Percentiles rank a stretch among this genome's conserved stretches.
Conservation (phyloP, 2,113 vertebrate species). For the Microcebus tavaratra region DNA sequence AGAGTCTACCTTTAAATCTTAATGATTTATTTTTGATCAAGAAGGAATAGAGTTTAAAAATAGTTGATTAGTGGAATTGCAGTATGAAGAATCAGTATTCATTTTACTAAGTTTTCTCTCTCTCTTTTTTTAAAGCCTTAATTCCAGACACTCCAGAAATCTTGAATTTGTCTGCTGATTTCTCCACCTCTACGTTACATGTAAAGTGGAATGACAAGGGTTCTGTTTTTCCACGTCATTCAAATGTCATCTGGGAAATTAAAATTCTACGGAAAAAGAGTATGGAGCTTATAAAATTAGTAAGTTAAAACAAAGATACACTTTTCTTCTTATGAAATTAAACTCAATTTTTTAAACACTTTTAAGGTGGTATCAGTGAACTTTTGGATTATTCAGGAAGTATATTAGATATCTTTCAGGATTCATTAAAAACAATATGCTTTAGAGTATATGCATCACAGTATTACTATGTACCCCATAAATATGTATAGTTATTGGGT, state of each 20-base stretch:
- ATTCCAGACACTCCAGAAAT: constrained; percentile 82
- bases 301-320: constrained; percentile 74
- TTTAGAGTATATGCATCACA: too few species aligned
- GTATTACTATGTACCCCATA: too few species aligned
- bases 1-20: neutral
- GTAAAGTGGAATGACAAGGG: constrained; percentile 83
- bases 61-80: neutral
- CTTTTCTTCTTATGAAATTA: neutral
- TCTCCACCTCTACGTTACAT: constrained; percentile 74
- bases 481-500: too few species aligned
- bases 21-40: neutral
- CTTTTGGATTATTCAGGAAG: neutral
- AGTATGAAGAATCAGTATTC: neutral
- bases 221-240: constrained; percentile 64
- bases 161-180: constrained; percentile 81
- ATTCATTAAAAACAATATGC: neutral
- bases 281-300: constrained; percentile 76
- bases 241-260: constrained; percentile 83
- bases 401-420: neutral
- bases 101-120: constrained; percentile 16
- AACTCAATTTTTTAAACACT: neutral
- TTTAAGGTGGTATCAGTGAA: neutral
- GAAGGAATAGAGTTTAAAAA: neutral
- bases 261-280: constrained; percentile 82
- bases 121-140: constrained; percentile 76